Evolutionary conservation across 2,113 vertebrate species (phyloP), one percentile per base, ranked within the genome.

Genomic region (Tragelaphus strepsiceros): DNA sequence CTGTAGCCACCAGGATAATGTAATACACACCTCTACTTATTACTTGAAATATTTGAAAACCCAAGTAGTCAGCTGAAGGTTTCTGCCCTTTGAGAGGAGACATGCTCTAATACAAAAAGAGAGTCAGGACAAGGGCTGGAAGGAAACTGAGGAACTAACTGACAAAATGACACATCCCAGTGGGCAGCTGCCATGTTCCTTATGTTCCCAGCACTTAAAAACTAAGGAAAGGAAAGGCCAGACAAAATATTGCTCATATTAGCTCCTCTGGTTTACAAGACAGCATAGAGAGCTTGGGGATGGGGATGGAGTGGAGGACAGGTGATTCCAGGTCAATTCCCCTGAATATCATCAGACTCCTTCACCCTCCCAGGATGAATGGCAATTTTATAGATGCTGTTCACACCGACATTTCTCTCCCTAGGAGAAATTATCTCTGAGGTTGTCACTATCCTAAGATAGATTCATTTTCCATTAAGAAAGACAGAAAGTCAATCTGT

Each of bases 391-490:
- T 71, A 95, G 91, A 96, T 93, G 85, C 30, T 97, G 24, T 92
- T 92, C 90, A 91, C 81, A 96, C 67, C 97, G 90, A 91, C 83
- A 94, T 91, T 97, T 96, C 86, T 93, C 84, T 94, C 87, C 88
- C 61, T 96, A 91, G 21, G 94, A 91, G 89, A 98, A 97, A 97
- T 96, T 96, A 91, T 83, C 81, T 94, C 94, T 90, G 91, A 89
- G 51, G 90, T 91, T 91, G 82, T 96, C 97, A 97, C 86, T 90
- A 80, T 96, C 61, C 78, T 93, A 93, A 93, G 35, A 96, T 81
- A 92, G 54, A 97, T 95, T 97, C 56, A 93, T 96, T 97, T 97
- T 84, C 89, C 89, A 91, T 96, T 97, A 97, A 97, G 86, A 96
- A 97, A 95, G 96, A 82, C 91, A 98, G 67, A 94, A 96, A 94